Evolutionary conservation across 2,888 invertebrate genomes (phyloP), one percentile per base, ranked within the genome.

Genomic region (Phyllotreta cruciferae): DNA sequence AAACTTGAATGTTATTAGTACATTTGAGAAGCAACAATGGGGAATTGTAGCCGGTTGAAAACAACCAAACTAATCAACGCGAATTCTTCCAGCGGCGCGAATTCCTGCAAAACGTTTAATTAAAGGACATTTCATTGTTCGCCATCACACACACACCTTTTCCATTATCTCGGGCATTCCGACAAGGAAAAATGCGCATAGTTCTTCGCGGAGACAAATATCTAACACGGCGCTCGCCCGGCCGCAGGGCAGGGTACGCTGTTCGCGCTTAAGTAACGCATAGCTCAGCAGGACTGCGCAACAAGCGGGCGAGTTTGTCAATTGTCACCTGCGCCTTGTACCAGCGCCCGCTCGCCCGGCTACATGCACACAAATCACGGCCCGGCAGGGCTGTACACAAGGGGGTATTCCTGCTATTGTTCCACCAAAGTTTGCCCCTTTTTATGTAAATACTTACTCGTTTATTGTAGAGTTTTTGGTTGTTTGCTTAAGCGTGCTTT

Each of bases 291-390:
- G 78, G 79, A 79, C 75, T 76, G 74, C 71, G 70, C 72, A 73
- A 78, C 78, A 78, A 74, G 78, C 77, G 73, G 76, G 76, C 76
- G 77, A 75, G 77, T 80, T 79, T 80, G 80, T 80, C 80, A 79
- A 80, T 80, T 80, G 80, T 80, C 80, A 79, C 80, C 78, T 77
- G 75, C 74, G 70, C 73, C 74, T 74, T 78, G 78, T 79, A 73
- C 74, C 70, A 71, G 72, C 73, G 74, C 71, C 71, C 73, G 73
- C 75, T 76, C 77, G 78, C 77, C 77, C 68, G 60, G 64, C 70
- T 70, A 73, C 77, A 77, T 68, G 69, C 75, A 75, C 74, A 78
- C 79, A 79, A 78, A 79, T 79, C 78, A 80, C 78, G 63, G 38
- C 45, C 14, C 42, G 47, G 53, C 53, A 54, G 53, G 39, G 57